Evolutionary conservation across 2,797 vertebrate species (phyloP).

Genomic region (Morus bassanus): DNA sequence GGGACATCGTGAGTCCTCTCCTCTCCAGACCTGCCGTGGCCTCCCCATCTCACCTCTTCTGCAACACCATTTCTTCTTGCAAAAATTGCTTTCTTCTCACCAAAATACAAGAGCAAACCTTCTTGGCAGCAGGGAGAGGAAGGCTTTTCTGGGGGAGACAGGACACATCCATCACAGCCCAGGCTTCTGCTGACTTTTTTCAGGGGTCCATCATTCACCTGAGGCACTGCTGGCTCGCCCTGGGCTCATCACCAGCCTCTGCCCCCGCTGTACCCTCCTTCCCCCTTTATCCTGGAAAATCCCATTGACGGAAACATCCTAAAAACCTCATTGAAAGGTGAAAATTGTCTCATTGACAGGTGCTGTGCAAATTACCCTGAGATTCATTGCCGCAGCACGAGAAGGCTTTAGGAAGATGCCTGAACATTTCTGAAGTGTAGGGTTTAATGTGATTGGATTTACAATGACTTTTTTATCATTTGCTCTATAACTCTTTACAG

Average conservation of each 20-base stretch:
- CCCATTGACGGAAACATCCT: background rate
- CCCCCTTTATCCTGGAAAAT: background rate
- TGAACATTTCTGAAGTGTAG: background rate
- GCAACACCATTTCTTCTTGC: background rate
- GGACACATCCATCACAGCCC: background rate
- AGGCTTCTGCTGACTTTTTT: background rate
- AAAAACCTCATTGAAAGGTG: background rate
- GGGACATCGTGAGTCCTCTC: accelerated
- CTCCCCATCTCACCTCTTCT: background rate
- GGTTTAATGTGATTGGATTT: background rate
- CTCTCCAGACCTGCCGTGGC: background rate
- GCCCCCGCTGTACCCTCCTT: accelerated
- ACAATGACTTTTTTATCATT: background rate
- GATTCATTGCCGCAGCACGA: background rate
- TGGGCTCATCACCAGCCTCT: background rate
- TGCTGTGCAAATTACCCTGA: background rate
- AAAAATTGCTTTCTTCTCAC: background rate
- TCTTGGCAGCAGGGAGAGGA: background rate
- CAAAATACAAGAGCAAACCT: background rate
- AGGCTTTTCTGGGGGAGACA: background rate
- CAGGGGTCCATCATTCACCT: background rate
- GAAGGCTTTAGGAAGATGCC: background rate
- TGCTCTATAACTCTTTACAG: background rate
- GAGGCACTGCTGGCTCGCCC: accelerated
- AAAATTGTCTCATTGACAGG: background rate